Conservation (phyloP, 2,888 invertebrate genomes). For the Euphydryas editha region DNA sequence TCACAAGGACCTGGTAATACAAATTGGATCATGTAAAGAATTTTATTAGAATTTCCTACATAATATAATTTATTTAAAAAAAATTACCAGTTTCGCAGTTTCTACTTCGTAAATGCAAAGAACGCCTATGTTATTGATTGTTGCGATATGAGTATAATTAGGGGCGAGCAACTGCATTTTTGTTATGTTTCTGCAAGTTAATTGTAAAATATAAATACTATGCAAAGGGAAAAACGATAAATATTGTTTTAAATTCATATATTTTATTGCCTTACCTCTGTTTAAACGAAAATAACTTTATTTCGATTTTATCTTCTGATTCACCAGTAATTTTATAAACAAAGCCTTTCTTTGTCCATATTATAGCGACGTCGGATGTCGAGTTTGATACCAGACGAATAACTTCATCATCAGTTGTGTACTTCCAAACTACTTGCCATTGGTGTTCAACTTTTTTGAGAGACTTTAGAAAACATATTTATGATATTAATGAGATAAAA, state of each 20-base stretch:
- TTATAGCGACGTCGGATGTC: conserved; percentile 58
- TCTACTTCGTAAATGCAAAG: conserved; percentile 64
- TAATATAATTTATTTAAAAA: background rate
- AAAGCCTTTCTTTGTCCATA: conserved; percentile 65
- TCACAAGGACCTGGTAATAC: conserved; percentile 55
- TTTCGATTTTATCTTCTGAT: conserved; percentile 61
- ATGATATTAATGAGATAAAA: background rate
- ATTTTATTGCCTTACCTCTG: conserved; percentile 56
- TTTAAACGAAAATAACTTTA: conserved; percentile 61
- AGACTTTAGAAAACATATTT: conserved; percentile 49
- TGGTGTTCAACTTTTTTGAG: conserved; percentile 63
- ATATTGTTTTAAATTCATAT: too few species aligned
- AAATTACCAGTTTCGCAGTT: conserved; percentile 57
- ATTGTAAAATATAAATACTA: conserved; percentile 11
- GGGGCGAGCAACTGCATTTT: conserved; percentile 72
- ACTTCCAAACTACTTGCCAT: conserved; percentile 67
- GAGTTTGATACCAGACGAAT: conserved; percentile 61
- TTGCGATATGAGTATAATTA: conserved; percentile 57
- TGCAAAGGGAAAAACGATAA: background rate
- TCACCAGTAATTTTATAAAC: conserved; percentile 63
- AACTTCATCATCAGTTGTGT: conserved; percentile 53
- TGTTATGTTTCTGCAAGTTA: conserved; percentile 57
- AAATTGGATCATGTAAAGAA: background rate
- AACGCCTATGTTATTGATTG: conserved; percentile 58
- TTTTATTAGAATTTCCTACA: background rate